A percentile compares a stretch with the other conserved stretches of the same genome.
These are phyloP conservation scores for Stratiomys singularior DNA, from an alignment of 2,888 invertebrate species.

Conservation along the genomic window DNA sequence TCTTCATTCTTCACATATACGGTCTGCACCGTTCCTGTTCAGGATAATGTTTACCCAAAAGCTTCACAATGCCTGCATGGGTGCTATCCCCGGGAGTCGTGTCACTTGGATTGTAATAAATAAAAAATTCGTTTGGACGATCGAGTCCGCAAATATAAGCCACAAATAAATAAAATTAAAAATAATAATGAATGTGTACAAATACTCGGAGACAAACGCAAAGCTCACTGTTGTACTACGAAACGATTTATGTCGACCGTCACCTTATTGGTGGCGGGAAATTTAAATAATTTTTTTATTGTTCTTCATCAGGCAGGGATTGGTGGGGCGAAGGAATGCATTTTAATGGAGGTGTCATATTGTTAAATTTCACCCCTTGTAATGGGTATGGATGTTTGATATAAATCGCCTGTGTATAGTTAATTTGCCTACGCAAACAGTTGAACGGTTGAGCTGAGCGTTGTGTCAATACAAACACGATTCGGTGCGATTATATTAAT, in stretches of 20 bases:
- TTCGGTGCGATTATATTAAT: neutral
- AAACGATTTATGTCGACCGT: conserved; percentile 1
- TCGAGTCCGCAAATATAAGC: neutral
- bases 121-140: conserved; percentile 20
- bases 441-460: neutral
- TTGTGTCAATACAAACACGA: conserved; percentile 15
- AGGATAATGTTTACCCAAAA: conserved; percentile 14
- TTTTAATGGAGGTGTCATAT: conserved; percentile 39
- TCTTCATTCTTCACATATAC: conserved; percentile 20
- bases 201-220: neutral
- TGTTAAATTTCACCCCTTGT: conserved; percentile 38
- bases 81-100: conserved; percentile 37
- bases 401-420: neutral
- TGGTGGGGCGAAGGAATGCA: neutral
- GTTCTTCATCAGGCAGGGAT: neutral
- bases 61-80: conserved; percentile 21
- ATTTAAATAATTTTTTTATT: conserved; percentile 36
- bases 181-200: conserved; percentile 38
- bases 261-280: conserved; percentile 31
- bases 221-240: neutral
- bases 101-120: conserved; percentile 40
- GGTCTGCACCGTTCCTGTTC: neutral
- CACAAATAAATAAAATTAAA: conserved; percentile 38
- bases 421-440: conserved; percentile 39
- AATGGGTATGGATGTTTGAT: neutral